A percentile compares a stretch with the other conserved stretches of the same genome.
Evolutionary conservation across 2,797 vertebrate species (phyloP).

Genomic region (Poecile montanus): DNA sequence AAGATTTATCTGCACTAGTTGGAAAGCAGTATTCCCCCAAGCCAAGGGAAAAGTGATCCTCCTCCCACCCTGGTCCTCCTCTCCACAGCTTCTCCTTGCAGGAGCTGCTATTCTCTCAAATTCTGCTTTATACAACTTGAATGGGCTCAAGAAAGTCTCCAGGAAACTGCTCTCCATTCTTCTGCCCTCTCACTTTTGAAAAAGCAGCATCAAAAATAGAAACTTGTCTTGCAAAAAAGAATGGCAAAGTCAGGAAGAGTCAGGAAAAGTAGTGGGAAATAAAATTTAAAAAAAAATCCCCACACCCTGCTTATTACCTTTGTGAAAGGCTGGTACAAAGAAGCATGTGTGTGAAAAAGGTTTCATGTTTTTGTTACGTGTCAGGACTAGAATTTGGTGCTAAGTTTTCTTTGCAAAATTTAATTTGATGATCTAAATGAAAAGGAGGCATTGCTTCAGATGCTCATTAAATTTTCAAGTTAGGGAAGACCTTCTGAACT

Average conservation of each 20-base stretch:
- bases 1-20: neutral
- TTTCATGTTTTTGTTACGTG: neutral
- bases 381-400: slow-evolving; percentile 26
- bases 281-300: neutral
- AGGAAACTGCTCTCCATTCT: neutral
- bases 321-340: slow-evolving; percentile 1
- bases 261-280: neutral
- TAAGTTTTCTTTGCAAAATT: slow-evolving; percentile 9
- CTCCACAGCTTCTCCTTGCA: neutral
- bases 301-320: neutral
- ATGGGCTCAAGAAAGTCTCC: neutral
- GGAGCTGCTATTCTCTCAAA: neutral
- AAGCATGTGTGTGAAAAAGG: neutral
- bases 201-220: neutral
- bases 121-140: neutral
- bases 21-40: neutral
- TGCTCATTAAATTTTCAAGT: slow-evolving; percentile 10
- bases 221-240: neutral
- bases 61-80: neutral
- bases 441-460: slow-evolving; percentile 35
- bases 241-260: neutral
- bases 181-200: neutral
- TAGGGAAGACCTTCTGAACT: slow-evolving; percentile 15
- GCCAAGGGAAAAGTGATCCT: rapidly evolving
- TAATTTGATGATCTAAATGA: slow-evolving; percentile 33